Percentiles rank a stretch among this genome's conserved stretches.
phyloP scores from a whole-genome alignment of 2,888 invertebrate genomes.

The Phragmatobia fuliginosa region DNA sequence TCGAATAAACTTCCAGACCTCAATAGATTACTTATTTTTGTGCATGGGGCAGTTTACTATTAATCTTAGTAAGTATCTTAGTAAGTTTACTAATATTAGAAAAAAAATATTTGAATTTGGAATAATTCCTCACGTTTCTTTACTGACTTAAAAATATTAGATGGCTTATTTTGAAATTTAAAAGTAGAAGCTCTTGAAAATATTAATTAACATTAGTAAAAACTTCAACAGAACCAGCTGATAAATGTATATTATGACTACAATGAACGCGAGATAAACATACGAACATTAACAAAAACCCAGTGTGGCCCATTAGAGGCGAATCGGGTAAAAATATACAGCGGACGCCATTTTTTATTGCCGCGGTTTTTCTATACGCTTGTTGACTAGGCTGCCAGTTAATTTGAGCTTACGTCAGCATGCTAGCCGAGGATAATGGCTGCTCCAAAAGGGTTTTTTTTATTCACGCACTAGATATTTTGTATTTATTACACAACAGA shows the following conservation, averaged over 20 bases:
- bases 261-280: constrained; percentile 17
- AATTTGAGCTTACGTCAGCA: constrained; percentile 65
- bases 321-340: constrained; percentile 48
- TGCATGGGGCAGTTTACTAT: too few relatives aligned
- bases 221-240: background rate
- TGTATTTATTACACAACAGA: constrained; percentile 37
- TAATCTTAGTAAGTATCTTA: too few relatives aligned
- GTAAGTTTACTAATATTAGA: too few relatives aligned
- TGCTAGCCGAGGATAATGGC: constrained; percentile 57
- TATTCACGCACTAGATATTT: constrained; percentile 43
- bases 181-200: too few relatives aligned
- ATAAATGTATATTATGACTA: background rate
- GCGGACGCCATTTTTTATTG: constrained; percentile 54
- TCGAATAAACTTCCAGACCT: too few relatives aligned
- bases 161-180: background rate
- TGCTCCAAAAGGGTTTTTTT: constrained; percentile 49
- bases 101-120: too few relatives aligned
- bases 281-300: constrained; percentile 41
- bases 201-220: background rate
- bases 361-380: constrained; percentile 47
- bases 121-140: too few relatives aligned
- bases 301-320: constrained; percentile 44
- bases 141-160: background rate
- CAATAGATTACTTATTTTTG: too few relatives aligned
- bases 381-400: constrained; percentile 60